A percentile compares a stretch with the other conserved stretches of the same genome.
These are phyloP conservation scores for Erebia ligea DNA, from an alignment of 2,888 invertebrate genomes.

Conservation along the genomic window DNA sequence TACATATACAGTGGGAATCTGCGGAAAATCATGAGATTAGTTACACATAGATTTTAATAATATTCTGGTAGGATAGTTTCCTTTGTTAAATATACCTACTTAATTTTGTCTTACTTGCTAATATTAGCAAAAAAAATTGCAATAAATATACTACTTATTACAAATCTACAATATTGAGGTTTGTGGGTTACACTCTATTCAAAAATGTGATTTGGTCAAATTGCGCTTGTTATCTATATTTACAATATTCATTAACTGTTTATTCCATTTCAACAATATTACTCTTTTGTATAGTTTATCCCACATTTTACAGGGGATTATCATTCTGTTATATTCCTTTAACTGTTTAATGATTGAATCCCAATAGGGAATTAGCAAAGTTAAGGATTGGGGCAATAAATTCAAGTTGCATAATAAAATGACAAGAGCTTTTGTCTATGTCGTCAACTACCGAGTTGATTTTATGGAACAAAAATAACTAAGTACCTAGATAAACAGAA, in stretches of 20 bases:
- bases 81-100: not conserved
- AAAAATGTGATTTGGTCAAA: slow-evolving; percentile 5
- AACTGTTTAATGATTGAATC: not conserved
- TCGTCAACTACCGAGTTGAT: too few relatives aligned
- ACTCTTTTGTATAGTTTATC: not conserved
- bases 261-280: not conserved
- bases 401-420: too few relatives aligned
- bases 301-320: not conserved
- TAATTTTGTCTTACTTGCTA: not conserved
- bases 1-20: too few relatives aligned
- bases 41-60: not conserved
- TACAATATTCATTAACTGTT: not conserved
- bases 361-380: not conserved
- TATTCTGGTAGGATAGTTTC: slow-evolving; percentile 19
- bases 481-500: too few relatives aligned
- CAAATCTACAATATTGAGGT: slow-evolving; percentile 27
- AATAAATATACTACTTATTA: slow-evolving; percentile 14
- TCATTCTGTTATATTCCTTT: not conserved
- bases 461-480: too few relatives aligned
- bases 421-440: too few relatives aligned
- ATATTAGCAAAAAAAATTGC: slow-evolving; percentile 1
- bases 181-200: slow-evolving; percentile 28
- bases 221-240: not conserved
- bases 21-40: not conserved
- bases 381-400: not conserved